Evolutionary conservation across 2,888 invertebrate genomes (phyloP), one percentile per base, ranked within the genome.

Genomic region (Tanypteryx hageni): DNA sequence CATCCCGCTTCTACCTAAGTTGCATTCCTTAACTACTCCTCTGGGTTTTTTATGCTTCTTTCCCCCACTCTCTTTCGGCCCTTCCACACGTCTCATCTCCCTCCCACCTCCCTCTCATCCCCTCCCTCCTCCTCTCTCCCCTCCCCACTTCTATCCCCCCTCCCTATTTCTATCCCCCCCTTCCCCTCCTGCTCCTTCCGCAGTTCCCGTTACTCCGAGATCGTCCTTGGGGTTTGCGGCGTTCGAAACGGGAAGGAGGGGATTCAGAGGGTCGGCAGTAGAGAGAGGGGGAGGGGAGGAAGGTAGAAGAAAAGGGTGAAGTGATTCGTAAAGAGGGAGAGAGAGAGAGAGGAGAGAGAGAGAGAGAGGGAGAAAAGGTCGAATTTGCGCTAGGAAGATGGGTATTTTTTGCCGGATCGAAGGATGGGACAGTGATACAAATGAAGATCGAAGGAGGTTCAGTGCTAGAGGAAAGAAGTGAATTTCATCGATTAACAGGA

Each of bases 191-290:
- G 22, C 58, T 56, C 85, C 85, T 59, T 27, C n/a, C n/a, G n/a
- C 16, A 61, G 64, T 89, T 89, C 61, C 89, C 89, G 89, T 89
- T 89, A 89, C 89, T 64, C 89, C 86, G 31, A 14, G 85, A 61
- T 61, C 89, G 89, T 89, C 89, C 89, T 89, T 89, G 89, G 64
- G 76, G 64, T 61, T 86, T 86, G 86, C 86, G 61, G 59, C 86
- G 86, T 59, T 44, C 10, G 64, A 31, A 57, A 11, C 64, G 89
- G 22, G n/a, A 61, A 68, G 68, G 68, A 68, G 44, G 44, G 5
- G 44, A 44, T 1, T 44, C 44, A 44, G n/a, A n/a, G 44, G 44
- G 31, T 27, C 27, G 82, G 82, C 31, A 44, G 82, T 58, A 85
- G 57, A 58, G 85, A 58, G 22, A 59, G 22, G 27, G 56, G 58